These are phyloP conservation scores for Sesamia inferens DNA, from an alignment of 2,888 invertebrate species.

Conservation along the genomic window DNA sequence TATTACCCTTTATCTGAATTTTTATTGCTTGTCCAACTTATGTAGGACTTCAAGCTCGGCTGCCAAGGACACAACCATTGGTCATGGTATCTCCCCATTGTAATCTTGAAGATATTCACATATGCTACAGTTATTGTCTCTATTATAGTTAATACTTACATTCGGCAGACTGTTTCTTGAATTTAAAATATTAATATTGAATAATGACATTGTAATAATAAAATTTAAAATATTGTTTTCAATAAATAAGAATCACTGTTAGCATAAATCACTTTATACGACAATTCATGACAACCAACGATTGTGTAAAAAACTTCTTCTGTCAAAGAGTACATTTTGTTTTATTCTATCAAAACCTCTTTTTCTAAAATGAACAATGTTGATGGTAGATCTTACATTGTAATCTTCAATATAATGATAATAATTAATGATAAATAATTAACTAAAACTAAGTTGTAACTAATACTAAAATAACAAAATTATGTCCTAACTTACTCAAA, in stretches of 20 bases:
- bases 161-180: constrained; percentile 54
- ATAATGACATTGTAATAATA: constrained; percentile 37
- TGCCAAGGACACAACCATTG: background rate
- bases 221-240: background rate
- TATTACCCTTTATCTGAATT: background rate
- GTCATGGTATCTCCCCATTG: background rate
- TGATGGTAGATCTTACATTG: too few species aligned
- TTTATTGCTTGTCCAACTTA: background rate
- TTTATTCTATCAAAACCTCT: constrained; percentile 9
- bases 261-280: constrained; percentile 2
- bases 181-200: constrained; percentile 54
- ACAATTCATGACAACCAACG: constrained; percentile 22
- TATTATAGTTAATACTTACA: constrained; percentile 55
- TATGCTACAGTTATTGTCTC: background rate
- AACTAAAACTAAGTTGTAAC: too few species aligned
- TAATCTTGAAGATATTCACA: background rate
- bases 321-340: background rate
- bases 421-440: too few species aligned
- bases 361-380: constrained; percentile 1
- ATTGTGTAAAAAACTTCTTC: background rate
- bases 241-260: constrained; percentile 5
- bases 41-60: background rate
- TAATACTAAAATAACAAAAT: too few species aligned
- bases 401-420: too few species aligned
- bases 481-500: too few species aligned